Conservation (phyloP, 2,888 invertebrate species). For the Pseudanteris insignis region DNA sequence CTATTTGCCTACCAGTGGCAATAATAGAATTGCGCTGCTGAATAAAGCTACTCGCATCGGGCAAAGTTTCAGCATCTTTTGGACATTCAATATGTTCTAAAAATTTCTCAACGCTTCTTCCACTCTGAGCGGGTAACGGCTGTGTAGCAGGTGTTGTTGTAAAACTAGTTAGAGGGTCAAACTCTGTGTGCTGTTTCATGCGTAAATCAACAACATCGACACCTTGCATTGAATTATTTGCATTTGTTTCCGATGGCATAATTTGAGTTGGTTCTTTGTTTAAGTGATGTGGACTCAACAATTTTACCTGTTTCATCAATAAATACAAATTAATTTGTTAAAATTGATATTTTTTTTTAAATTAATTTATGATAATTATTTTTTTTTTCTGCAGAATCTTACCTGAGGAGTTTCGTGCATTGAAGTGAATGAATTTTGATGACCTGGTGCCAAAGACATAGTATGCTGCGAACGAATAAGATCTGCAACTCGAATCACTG, state of each 20-base stretch:
- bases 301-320: constrained; percentile 53
- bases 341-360: neutral
- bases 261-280: constrained; percentile 58
- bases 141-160: constrained; percentile 56
- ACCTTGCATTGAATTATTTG: constrained; percentile 51
- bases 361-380: neutral
- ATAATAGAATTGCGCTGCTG: constrained; percentile 62
- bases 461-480: constrained; percentile 54
- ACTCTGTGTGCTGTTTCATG: constrained; percentile 71
- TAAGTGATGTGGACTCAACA: constrained; percentile 60
- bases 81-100: constrained; percentile 68
- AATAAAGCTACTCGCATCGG: constrained; percentile 42
- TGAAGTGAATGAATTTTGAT: constrained; percentile 33
- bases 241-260: constrained; percentile 49
- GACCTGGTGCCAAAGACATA: constrained; percentile 17
- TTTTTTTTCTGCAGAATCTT: too few species aligned
- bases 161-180: constrained; percentile 61
- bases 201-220: constrained; percentile 74
- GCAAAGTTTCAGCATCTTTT: constrained; percentile 51
- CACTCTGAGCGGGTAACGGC: constrained; percentile 70
- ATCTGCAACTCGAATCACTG: constrained; percentile 65
- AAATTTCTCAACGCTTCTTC: constrained; percentile 71
- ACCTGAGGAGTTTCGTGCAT: constrained; percentile 37
- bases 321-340: constrained; percentile 2
- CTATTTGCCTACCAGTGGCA: constrained; percentile 50